Conservation (phyloP, 2,113 vertebrate genomes). For the Ictalurus furcatus region DNA sequence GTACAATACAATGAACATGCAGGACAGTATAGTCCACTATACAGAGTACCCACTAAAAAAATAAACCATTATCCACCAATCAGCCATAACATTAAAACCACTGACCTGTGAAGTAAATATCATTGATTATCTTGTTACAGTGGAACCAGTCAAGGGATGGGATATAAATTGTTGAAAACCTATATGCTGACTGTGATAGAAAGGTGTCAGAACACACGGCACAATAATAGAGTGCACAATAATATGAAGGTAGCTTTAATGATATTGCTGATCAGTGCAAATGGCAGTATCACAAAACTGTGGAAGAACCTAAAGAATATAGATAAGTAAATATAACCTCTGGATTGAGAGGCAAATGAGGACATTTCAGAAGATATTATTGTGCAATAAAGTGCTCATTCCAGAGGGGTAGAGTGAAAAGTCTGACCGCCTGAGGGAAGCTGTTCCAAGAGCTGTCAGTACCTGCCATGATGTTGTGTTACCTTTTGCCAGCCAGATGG, state of each 20-base stretch:
- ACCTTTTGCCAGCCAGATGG: no score
- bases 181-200: no score
- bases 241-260: no score
- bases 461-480: background rate
- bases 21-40: background rate
- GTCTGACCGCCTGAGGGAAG: background rate
- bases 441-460: constrained; percentile 5
- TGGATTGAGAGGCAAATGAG: background rate
- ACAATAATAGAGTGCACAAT: no score
- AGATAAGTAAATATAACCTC: background rate
- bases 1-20: background rate
- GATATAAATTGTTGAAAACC: no score
- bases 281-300: background rate
- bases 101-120: no score
- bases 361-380: background rate
- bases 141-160: no score
- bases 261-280: no score
- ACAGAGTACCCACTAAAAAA: background rate
- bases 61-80: no score
- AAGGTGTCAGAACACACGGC: no score
- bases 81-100: no score
- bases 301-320: background rate
- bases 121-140: no score
- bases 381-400: background rate
- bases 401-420: background rate